Conservation (phyloP, 2,888 invertebrate species). For the Noctua fimbriata region DNA sequence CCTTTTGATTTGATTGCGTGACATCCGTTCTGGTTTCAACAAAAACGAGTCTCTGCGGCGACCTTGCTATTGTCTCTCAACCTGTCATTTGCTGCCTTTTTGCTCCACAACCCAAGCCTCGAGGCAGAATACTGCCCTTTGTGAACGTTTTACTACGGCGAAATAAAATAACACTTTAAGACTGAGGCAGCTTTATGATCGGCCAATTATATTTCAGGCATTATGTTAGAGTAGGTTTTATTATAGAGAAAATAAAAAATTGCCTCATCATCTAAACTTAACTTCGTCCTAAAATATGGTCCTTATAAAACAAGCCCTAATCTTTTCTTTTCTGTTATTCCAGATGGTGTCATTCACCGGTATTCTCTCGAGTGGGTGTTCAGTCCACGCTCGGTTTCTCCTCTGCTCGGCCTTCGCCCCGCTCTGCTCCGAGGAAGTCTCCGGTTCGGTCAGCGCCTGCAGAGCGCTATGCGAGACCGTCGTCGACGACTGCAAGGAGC, state of each 20-base stretch:
- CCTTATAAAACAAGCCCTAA: constrained; percentile 18
- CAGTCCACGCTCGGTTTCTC: constrained; percentile 95
- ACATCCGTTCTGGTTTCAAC: constrained; percentile 74
- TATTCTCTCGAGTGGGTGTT: constrained; percentile 95
- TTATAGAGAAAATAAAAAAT: background rate
- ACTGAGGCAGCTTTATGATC: constrained; percentile 26
- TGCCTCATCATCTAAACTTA: background rate
- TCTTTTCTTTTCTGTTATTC: constrained; percentile 77
- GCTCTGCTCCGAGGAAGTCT: constrained; percentile 96
- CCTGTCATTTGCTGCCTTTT: constrained; percentile 68
- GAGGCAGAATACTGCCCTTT: constrained; percentile 65
- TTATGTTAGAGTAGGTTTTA: constrained; percentile 8
- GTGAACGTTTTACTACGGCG: constrained; percentile 50
- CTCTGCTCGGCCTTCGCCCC: constrained; percentile 97
- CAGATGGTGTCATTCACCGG: constrained; percentile 93
- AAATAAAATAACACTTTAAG: constrained; percentile 54
- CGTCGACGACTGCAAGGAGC: constrained; percentile 92
- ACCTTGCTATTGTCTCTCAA: constrained; percentile 81
- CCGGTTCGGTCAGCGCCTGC: constrained; percentile 96
- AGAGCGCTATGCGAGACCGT: constrained; percentile 96
- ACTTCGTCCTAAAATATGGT: background rate
- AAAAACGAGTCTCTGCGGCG: constrained; percentile 77
- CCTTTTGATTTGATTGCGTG: constrained; percentile 68
- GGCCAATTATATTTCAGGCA: constrained; percentile 25
- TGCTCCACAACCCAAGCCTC: constrained; percentile 43